A percentile compares a stretch with the other conserved stretches of the same genome.
Evolutionary conservation across 2,113 vertebrate species (phyloP).

Genomic region (Seriola dumerili): DNA sequence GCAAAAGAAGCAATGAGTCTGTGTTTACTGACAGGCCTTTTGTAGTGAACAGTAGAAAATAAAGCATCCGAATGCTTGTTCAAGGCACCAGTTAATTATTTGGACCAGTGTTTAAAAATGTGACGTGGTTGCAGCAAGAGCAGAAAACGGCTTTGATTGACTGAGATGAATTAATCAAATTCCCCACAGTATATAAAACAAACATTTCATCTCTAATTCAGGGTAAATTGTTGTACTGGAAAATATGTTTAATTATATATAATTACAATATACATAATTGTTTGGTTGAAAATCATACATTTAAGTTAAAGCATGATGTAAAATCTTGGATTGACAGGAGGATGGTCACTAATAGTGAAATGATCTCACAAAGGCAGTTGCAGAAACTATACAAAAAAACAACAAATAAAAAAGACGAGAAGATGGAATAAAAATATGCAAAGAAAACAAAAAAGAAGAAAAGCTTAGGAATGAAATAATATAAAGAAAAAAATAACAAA

Average conservation of each 20-base stretch:
- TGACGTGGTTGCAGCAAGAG: not conserved
- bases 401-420: not conserved
- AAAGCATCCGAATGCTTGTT: not conserved
- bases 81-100: conserved; percentile 12
- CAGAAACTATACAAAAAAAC: not conserved
- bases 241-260: not conserved
- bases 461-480: not conserved
- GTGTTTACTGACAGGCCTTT: conserved; percentile 20
- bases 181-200: not conserved
- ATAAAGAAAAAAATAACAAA: too few relatives aligned
- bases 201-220: conserved; percentile 6
- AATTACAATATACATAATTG: not conserved
- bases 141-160: not conserved
- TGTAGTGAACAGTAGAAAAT: not conserved
- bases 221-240: not conserved
- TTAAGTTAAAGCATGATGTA: too few relatives aligned
- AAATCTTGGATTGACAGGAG: not conserved
- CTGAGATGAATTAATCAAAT: conserved; percentile 1
- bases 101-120: conserved; percentile 18
- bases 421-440: too few relatives aligned
- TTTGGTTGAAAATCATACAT: not conserved
- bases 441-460: not conserved
- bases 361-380: not conserved
- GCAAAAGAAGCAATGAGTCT: conserved; percentile 1
- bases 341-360: not conserved